A percentile compares a stretch with the other conserved stretches of the same genome.
phyloP scores from a whole-genome alignment of 1,140 invertebrate genomes.

The Drosophila leontia region DNA sequence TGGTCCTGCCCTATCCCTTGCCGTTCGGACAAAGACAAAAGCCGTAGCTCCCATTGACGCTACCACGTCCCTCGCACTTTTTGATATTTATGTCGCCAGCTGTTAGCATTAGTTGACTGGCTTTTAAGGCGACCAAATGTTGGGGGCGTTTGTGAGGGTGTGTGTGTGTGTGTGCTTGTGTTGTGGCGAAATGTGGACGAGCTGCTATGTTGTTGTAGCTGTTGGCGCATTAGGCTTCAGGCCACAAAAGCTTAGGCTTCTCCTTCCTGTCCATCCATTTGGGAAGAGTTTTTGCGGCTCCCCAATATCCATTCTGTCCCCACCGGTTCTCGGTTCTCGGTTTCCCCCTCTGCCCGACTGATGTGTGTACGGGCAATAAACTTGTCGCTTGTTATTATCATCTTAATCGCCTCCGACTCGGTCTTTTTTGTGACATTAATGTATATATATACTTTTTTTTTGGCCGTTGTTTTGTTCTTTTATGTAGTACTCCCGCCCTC shows the following conservation, averaged over 20 bases:
- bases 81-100: conserved; percentile 81
- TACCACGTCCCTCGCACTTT: conserved; percentile 13
- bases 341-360: conserved; percentile 25
- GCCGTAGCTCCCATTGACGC: conserved; percentile 16
- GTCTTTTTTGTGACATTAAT: conserved; percentile 51
- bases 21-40: conserved; percentile 59
- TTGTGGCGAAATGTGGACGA: conserved; percentile 27
- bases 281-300: conserved; percentile 60
- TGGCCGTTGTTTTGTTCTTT: neutral
- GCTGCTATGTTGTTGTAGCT: conserved; percentile 26
- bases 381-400: conserved; percentile 83
- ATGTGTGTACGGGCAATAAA: conserved; percentile 74
- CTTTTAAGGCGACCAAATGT: conserved; percentile 76
- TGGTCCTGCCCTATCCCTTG: neutral
- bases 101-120: conserved; percentile 82
- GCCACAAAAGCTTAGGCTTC: conserved; percentile 79
- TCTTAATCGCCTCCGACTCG: conserved; percentile 79
- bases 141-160: conserved; percentile 49
- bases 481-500: conserved; percentile 36
- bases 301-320: conserved; percentile 43
- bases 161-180: conserved; percentile 16
- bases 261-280: conserved; percentile 20
- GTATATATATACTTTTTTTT: conserved; percentile 46
- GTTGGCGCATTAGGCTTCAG: conserved; percentile 78
- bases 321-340: neutral